phyloP scores from a whole-genome alignment of 2,888 invertebrate genomes.

The Synanthedon andrenaeformis region DNA sequence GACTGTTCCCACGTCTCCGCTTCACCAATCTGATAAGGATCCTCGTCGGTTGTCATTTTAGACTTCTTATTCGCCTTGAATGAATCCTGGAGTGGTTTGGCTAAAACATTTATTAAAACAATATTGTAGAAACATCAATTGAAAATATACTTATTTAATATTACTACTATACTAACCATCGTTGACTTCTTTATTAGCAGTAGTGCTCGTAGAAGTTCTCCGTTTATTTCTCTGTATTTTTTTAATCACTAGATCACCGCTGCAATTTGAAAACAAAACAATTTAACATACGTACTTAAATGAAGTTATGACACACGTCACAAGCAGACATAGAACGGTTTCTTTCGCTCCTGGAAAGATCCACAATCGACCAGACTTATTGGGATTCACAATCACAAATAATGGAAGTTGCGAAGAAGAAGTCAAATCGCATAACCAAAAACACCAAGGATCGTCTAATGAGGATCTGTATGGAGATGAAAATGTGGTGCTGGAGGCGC shows the following conservation, averaged over 20 bases:
- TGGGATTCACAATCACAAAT: too few species aligned
- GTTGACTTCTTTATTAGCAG: constrained; percentile 23
- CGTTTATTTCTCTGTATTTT: constrained; percentile 42
- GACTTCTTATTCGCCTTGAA: constrained; percentile 48
- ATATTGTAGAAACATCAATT: too few species aligned
- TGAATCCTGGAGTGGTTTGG: constrained; percentile 22
- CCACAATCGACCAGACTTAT: too few species aligned
- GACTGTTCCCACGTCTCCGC: constrained; percentile 58
- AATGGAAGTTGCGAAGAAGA: too few species aligned
- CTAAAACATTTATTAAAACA: constrained; percentile 17
- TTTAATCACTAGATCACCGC: constrained; percentile 48
- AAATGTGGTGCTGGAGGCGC: too few species aligned
- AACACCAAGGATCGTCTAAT: too few species aligned
- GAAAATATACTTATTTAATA: neutral
- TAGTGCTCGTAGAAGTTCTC: constrained; percentile 28
- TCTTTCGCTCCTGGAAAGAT: too few species aligned
- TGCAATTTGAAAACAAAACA: constrained; percentile 7
- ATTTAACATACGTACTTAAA: too few species aligned
- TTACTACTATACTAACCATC: constrained; percentile 24
- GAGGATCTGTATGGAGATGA: too few species aligned
- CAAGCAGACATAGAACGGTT: too few species aligned
- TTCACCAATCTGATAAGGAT: constrained; percentile 57
- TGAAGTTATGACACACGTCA: too few species aligned
- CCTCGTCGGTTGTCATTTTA: constrained; percentile 54
- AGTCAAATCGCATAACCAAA: too few species aligned